Evolutionary conservation across 2,888 invertebrate species (phyloP).

Genomic region (Drosophila mimica): DNA sequence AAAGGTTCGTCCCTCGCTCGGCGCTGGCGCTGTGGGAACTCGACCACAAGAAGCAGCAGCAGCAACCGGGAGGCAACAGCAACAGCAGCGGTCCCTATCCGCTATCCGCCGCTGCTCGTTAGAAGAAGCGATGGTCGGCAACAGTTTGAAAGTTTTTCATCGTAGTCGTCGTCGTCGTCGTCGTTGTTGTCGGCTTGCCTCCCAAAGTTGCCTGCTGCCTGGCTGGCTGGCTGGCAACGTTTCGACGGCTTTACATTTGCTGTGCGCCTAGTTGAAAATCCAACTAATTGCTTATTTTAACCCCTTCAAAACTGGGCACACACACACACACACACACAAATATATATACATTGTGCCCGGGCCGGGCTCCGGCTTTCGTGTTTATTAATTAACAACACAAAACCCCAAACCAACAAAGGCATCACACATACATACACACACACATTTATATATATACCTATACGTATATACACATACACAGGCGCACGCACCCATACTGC

Average conservation of each 20-base stretch:
- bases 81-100: conserved; percentile 58
- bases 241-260: conserved; percentile 69
- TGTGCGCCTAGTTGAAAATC: conserved; percentile 81
- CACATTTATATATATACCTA: conserved; percentile 10
- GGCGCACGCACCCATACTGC: conserved; percentile 44
- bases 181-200: conserved; percentile 57
- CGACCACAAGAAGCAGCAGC: conserved; percentile 27
- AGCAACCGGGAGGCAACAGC: neutral
- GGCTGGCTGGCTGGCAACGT: conserved; percentile 52
- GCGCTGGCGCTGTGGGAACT: conserved; percentile 33
- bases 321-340: conserved; percentile 46
- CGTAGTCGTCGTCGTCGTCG: conserved; percentile 60
- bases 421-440: conserved; percentile 50
- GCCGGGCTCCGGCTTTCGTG: conserved; percentile 68
- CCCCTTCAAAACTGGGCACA: conserved; percentile 80
- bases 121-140: conserved; percentile 70
- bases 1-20: conserved; percentile 27
- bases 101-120: conserved; percentile 63
- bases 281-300: conserved; percentile 83
- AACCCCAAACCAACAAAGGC: conserved; percentile 79
- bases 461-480: conserved; percentile 27
- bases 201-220: conserved; percentile 62
- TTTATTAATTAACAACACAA: conserved; percentile 82
- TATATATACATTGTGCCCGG: conserved; percentile 54
- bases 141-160: conserved; percentile 79